Percentiles rank a stretch among this genome's conserved stretches.
Conservation (phyloP, 2,797 vertebrate genomes). For the Brachyalestes nurse region DNA sequence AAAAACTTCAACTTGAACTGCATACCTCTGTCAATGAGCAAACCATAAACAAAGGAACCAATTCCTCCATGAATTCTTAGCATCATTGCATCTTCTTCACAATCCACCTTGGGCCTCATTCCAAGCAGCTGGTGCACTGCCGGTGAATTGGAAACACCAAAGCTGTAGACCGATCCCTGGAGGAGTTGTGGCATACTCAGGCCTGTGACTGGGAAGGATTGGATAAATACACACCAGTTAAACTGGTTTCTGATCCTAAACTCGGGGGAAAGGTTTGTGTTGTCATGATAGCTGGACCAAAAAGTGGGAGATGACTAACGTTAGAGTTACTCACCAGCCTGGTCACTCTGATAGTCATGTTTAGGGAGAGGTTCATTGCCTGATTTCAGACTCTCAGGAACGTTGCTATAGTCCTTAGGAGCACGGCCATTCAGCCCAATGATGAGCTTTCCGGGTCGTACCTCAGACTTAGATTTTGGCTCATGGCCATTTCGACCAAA, state of each 20-base stretch:
- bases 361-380: slow-evolving; percentile 27
- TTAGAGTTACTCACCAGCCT: slow-evolving; percentile 63
- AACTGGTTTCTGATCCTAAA: not conserved
- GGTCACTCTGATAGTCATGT: slow-evolving; percentile 71
- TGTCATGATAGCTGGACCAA: not conserved
- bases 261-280: no score
- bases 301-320: not conserved
- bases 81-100: slow-evolving; percentile 70
- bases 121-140: slow-evolving; percentile 65
- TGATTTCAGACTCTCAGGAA: not conserved
- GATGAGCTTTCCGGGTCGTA: slow-evolving; percentile 63
- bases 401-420: not conserved
- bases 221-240: not conserved
- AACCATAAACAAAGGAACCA: slow-evolving; percentile 52
- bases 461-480: not conserved
- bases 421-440: slow-evolving; percentile 49
- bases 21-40: slow-evolving; percentile 76
- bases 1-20: not conserved
- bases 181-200: slow-evolving; percentile 50
- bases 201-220: slow-evolving; percentile 47
- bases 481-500: slow-evolving; percentile 11
- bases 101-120: slow-evolving; percentile 76
- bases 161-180: slow-evolving; percentile 12
- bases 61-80: slow-evolving; percentile 66
- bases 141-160: not conserved